These are phyloP conservation scores for Dyspetes luteomarginatus DNA, from an alignment of 2,888 invertebrate species.

Conservation along the genomic window DNA sequence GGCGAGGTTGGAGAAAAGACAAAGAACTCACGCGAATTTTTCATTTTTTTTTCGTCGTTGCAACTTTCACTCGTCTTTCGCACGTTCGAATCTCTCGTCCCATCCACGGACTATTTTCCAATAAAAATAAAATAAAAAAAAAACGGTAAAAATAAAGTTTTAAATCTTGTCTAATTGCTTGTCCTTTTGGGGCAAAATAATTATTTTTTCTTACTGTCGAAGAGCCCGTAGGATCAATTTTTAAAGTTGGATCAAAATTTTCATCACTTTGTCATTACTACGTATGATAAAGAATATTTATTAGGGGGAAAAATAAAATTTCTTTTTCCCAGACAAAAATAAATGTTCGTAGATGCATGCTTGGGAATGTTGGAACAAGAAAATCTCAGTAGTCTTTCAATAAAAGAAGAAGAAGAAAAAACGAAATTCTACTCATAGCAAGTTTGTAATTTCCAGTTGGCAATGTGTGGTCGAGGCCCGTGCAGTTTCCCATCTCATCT, in stretches of 20 bases:
- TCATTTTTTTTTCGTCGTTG: conserved; percentile 19
- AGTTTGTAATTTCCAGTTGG: conserved; percentile 17
- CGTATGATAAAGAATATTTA: too few species aligned
- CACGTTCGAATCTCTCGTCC: conserved; percentile 34
- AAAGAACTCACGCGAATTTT: conserved; percentile 38
- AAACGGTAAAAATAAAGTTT: background rate
- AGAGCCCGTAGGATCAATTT: too few species aligned
- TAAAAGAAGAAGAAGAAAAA: background rate
- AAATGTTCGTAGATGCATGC: background rate
- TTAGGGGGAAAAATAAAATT: too few species aligned
- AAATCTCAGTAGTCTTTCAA: background rate
- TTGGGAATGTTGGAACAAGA: background rate
- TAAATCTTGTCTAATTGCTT: background rate
- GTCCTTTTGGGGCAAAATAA: too few species aligned
- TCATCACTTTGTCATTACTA: too few species aligned
- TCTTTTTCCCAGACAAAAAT: background rate
- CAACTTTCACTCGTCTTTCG: conserved; percentile 25
- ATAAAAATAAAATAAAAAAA: background rate
- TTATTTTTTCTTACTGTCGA: too few species aligned
- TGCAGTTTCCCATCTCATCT: conserved; percentile 30
- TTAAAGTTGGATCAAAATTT: too few species aligned
- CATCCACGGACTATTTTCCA: background rate
- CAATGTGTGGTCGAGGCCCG: conserved; percentile 12
- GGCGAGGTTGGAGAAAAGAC: conserved; percentile 22
- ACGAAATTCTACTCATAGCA: background rate